These are phyloP conservation scores for Bibio marci DNA, from an alignment of 2,888 invertebrate genomes.

Conservation along the genomic window DNA sequence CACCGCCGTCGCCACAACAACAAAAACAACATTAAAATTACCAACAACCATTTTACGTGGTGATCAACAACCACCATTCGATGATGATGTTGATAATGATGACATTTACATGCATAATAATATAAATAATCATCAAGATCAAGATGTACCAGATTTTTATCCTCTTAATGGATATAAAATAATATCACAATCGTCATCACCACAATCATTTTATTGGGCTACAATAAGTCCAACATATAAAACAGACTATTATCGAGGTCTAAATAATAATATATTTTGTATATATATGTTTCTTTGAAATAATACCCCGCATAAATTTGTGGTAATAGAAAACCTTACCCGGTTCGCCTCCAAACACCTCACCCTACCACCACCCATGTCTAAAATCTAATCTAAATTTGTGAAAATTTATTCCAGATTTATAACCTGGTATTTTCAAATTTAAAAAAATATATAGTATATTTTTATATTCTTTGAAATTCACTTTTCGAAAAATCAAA, in stretches of 20 bases:
- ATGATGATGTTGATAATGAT: conserved; percentile 1
- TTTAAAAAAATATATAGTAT: not conserved
- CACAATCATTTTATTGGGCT: not conserved
- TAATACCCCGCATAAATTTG: not conserved
- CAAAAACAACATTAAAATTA: not conserved
- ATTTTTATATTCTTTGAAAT: too few species aligned
- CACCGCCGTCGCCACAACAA: not conserved
- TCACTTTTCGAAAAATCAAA: too few species aligned
- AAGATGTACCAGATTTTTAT: conserved; percentile 1
- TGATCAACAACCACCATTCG: conserved; percentile 4
- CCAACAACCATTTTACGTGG: conserved; percentile 3
- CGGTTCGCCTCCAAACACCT: too few species aligned
- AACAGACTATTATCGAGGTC: not conserved
- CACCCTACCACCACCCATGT: too few species aligned
- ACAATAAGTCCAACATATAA: conserved; percentile 2
- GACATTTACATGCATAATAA: not conserved
- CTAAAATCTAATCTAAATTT: not conserved
- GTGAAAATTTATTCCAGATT: not conserved
- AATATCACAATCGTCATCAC: not conserved
- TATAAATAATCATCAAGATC: not conserved
- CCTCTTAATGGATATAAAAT: not conserved
- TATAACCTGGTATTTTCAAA: conserved; percentile 1
- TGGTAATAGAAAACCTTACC: not conserved
- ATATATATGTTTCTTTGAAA: not conserved
- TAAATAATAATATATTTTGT: not conserved